phyloP scores from a whole-genome alignment of 2,888 invertebrate species.

The Hermodice carunculata region DNA sequence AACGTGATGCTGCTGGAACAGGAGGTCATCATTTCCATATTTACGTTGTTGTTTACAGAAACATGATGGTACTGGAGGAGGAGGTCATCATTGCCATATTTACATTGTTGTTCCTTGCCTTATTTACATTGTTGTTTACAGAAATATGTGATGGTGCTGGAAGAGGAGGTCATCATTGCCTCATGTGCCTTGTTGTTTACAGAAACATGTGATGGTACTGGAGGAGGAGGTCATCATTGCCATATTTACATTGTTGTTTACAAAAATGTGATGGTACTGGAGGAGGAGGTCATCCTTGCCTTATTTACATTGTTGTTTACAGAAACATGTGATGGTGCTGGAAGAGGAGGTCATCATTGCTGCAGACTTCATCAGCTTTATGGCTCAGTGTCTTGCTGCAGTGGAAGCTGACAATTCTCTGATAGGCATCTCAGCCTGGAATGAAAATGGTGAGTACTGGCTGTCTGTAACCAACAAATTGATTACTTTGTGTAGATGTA shows the following conservation, averaged over 20 bases:
- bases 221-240: constrained; percentile 72
- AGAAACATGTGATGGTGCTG: constrained; percentile 71
- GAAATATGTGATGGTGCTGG: constrained; percentile 71
- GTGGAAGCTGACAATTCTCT: constrained; percentile 68
- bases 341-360: constrained; percentile 72
- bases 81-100: too few relatives aligned
- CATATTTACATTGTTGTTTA: too few relatives aligned
- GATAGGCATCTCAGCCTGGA: constrained; percentile 70
- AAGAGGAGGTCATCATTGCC: constrained; percentile 72
- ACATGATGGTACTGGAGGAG: too few relatives aligned
- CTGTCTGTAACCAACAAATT: too few relatives aligned
- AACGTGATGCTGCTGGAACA: too few relatives aligned
- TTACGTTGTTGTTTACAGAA: too few relatives aligned
- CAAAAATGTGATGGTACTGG: constrained; percentile 71
- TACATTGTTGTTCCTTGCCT: too few relatives aligned
- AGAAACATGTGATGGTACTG: constrained; percentile 71
- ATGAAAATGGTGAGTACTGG: constrained; percentile 66
- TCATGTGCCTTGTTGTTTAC: too few relatives aligned
- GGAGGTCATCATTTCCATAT: too few relatives aligned
- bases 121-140: too few relatives aligned
- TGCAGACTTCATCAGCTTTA: constrained; percentile 70
- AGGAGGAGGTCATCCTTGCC: constrained; percentile 72
- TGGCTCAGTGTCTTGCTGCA: constrained; percentile 69
- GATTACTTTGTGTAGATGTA: too few relatives aligned
- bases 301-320: too few relatives aligned